Conservation (phyloP, 2,888 invertebrate species). For the Epirrhoe alternata region DNA sequence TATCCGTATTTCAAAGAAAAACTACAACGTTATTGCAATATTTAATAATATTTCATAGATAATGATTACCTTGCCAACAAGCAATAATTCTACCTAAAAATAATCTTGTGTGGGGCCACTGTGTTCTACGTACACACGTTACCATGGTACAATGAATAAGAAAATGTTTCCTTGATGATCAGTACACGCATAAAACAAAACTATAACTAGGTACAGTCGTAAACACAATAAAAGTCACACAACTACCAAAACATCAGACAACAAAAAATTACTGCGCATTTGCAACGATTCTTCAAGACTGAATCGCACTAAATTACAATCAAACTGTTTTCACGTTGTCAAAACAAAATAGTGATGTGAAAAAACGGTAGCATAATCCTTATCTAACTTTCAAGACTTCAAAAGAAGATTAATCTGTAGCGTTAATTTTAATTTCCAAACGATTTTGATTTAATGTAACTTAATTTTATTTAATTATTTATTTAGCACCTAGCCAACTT, state of each 20-base stretch:
- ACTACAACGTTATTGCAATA: too few species aligned
- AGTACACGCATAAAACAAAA: conserved; percentile 31
- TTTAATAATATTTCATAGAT: too few species aligned
- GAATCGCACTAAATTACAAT: conserved; percentile 37
- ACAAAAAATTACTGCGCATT: conserved; percentile 38
- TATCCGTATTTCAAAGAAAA: neutral
- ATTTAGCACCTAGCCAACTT: too few species aligned
- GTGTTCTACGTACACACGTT: neutral
- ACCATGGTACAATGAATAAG: conserved; percentile 9
- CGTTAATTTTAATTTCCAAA: too few species aligned
- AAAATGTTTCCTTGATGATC: conserved; percentile 32
- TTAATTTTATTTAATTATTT: too few species aligned
- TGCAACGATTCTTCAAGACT: conserved; percentile 35
- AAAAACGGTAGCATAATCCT: neutral
- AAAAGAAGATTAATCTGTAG: too few species aligned
- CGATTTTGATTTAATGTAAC: too few species aligned
- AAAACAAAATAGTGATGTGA: conserved; percentile 41
- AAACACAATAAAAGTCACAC: conserved; percentile 43
- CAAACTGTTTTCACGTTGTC: conserved; percentile 36
- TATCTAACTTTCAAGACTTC: too few species aligned
- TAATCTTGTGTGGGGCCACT: neutral
- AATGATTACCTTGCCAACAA: neutral
- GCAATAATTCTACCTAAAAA: neutral
- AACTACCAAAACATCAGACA: conserved; percentile 40
- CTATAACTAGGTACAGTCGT: conserved; percentile 29